A percentile compares a stretch with the other conserved stretches of the same genome.
Evolutionary conservation across 2,888 invertebrate genomes (phyloP).

Genomic region (Acronicta psi): DNA sequence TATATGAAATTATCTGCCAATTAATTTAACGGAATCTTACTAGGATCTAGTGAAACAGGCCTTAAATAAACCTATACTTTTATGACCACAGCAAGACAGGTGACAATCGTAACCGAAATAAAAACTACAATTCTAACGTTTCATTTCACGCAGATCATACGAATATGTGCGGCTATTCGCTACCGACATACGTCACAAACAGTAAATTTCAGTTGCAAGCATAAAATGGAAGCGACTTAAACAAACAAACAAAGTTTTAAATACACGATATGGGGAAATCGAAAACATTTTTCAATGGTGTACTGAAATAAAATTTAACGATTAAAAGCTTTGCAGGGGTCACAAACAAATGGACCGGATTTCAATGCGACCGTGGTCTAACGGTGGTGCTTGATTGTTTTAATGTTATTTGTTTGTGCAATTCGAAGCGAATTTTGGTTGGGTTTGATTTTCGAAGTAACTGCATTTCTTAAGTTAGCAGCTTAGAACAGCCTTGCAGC

Average conservation of each 20-base stretch:
- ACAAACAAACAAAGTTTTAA: conserved; percentile 42
- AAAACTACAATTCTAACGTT: conserved; percentile 4
- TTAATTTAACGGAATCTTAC: no score
- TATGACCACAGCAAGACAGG: background rate
- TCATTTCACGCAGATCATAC: conserved; percentile 6
- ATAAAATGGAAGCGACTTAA: conserved; percentile 29
- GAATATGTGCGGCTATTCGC: conserved; percentile 16
- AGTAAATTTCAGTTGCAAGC: conserved; percentile 25
- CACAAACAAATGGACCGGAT: conserved; percentile 10
- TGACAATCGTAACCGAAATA: conserved; percentile 2
- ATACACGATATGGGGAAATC: conserved; percentile 30
- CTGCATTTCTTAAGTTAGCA: no score
- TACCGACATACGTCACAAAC: conserved; percentile 20
- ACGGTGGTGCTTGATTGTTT: conserved; percentile 7
- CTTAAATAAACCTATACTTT: no score
- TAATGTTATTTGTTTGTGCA: conserved; percentile 6
- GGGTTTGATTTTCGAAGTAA: no score
- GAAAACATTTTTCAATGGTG: conserved; percentile 25
- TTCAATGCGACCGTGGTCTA: conserved; percentile 16
- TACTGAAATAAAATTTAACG: conserved; percentile 33
- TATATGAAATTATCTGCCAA: no score
- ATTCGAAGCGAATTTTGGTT: background rate
- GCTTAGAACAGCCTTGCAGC: no score
- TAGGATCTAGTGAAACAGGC: no score
- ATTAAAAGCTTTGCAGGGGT: conserved; percentile 29